phyloP scores from a whole-genome alignment of 2,888 invertebrate species.

The Drosophila sordidapex region DNA sequence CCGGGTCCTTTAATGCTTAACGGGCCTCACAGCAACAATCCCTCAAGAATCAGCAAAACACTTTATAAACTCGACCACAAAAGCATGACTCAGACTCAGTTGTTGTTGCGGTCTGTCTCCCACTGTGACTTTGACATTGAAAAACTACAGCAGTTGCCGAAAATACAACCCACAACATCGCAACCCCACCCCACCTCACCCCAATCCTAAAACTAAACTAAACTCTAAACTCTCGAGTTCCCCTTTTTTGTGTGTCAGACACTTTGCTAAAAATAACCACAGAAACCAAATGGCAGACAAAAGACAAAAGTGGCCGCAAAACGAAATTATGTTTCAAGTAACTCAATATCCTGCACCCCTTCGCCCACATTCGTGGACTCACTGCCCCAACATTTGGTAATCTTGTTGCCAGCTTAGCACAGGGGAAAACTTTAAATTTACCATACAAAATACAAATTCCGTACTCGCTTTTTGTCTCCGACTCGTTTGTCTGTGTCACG shows the following conservation, averaged over 20 bases:
- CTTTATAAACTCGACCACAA: conserved; percentile 39
- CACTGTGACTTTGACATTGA: conserved; percentile 73
- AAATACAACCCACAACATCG: conserved; percentile 6
- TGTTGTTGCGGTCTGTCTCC: conserved; percentile 2
- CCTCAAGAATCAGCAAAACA: conserved; percentile 37
- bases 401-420: conserved; percentile 37
- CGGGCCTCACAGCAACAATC: background rate
- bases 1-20: conserved; percentile 7
- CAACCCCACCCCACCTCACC: background rate
- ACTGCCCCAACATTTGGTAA: background rate
- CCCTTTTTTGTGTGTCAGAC: conserved; percentile 16
- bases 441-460: conserved; percentile 42
- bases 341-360: conserved; percentile 62
- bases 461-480: conserved; percentile 62
- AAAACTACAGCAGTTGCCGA: conserved; percentile 56
- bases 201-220: conserved; percentile 12
- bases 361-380: background rate
- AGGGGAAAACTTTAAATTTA: conserved; percentile 64
- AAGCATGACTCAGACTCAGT: conserved; percentile 62
- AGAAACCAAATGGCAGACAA: conserved; percentile 61
- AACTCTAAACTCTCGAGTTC: conserved; percentile 15
- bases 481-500: conserved; percentile 77
- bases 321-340: conserved; percentile 76
- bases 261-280: conserved; percentile 68
- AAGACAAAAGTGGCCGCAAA: conserved; percentile 69